Base-by-base conservation (phyloP, 2,888 invertebrate genomes). In the Tetheella fluctuosa region DNA sequence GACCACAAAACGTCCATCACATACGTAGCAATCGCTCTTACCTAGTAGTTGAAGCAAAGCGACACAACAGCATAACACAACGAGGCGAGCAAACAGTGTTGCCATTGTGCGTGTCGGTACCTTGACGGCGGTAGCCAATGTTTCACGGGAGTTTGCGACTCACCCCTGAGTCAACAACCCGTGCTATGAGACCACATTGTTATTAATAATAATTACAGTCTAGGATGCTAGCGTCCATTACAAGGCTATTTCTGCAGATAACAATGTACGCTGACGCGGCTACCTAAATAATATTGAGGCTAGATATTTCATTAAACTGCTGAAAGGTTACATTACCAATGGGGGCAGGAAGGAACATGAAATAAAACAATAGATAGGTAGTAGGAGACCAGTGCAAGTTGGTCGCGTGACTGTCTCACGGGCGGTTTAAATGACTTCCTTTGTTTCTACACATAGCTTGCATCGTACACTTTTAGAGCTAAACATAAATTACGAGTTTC, bases 351-450 rank as follows among this genome's bases (percentile, higher is more conserved):
- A 67, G 65, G 69, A 65, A 73, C 77, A 75, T 74, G 75, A 71
- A 76, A 79, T 76, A 80, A 79, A 81, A 85, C 81, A 83, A 82
- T 79, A 85, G 83, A 83, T 81, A 85, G 83, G 82, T 81, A 83
- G 79, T 68, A 64, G 71, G 13, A 76, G 77, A 79, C 73, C 75
- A 71, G 80, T 76, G 76, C 77, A 75, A 75, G 80, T 71, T 71
- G 76, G 76, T 88, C 83, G 89, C 89, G 90, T 90, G 90, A 86
- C 89, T 87, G 86, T 87, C 85, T 86, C 81, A 85, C 79, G 81
- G 81, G 80, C 79, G 85, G 79, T 84, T 78, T 85, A 84, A 86
- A 87, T 85, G 83, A 85, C 85, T 89, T 88, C 89, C 89, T 88
- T 89, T 87, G 88, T 88, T 86, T 86, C 85, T 86, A 84, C 80